Base-by-base conservation (phyloP, 2,888 invertebrate species). In the Cheilosia vulpina region DNA sequence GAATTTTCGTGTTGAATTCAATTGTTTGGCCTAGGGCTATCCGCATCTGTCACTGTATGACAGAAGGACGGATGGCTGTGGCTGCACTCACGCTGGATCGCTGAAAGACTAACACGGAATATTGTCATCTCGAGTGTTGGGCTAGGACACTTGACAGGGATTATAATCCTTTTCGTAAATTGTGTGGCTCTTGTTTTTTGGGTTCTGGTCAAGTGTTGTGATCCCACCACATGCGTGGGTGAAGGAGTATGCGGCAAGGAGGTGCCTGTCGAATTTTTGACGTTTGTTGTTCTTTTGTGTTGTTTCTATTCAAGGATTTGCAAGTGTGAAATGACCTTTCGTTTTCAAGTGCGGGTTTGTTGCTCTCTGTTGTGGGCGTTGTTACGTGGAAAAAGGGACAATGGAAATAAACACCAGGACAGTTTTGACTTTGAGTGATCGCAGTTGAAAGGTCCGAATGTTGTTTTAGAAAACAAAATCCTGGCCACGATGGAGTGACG, bases 41-140 rank as follows among this genome's bases (percentile, higher is more conserved):
- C 66, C 11, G 71, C 62, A 72, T 71, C 60, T 77, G 72, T 72
- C 73, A 69, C 69, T 41, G 38, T 38, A 57, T 73, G 78, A 73
- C 73, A 68, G 79, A 62, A 69, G 73, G 63, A 72, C 27, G 53
- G 43, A 24, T 41, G 15, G 15, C 24, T 55, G 13, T 17, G n/a
- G 43, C n/a, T 11, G 1, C 43, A 7, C 27, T 13, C 31, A 24
- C 9, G 27, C 27, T 6, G 50, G 55, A 55, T 45, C 17, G 21
- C n/a, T 76, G 72, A 76, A 85, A 81, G 76, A 85, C 81, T 85
- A 81, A 85, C 81, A 72, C 27, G 76, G 72, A 85, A 81, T 77
- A 77, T 85, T 85, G 85, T 85, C 85, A 81, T 85, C 62, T 72
- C 52, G 24, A 85, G 84, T 84, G 84, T 80, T 84, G 65, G 52